Evolutionary conservation across 64 coral and sea anemone genomes (phyloP), one percentile per base, ranked within the genome.

Genomic region (Anthopleura sola): DNA sequence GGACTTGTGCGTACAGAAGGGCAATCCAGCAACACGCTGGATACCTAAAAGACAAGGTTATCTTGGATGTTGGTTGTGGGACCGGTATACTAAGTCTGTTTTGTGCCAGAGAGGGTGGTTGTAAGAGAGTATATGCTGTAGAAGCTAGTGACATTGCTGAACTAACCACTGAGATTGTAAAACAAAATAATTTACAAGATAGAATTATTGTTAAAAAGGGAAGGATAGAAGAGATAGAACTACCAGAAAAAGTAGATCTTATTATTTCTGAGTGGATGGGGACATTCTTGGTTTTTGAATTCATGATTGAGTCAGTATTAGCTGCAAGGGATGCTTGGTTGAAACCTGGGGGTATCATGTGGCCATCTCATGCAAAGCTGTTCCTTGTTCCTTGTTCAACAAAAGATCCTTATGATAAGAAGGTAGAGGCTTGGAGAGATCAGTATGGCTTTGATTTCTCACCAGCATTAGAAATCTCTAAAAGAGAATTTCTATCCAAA

Each of bases 251-350:
- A 90, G 97, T 99, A 21, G 97, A 99, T 49, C 29, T 99, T 32
- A 92, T 99, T 39, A 86, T 99, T 56, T 99, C 97, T 12, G 97
- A 99, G 75, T 99, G 97, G 97, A 99, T 99, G 97, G 97, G 97
- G 18, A 99, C 93, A 6, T 99, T 94, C 71, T 39, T 99, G 53
- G 68, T 99, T 11, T 99, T 99, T 82, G 97, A 99, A 85, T 99
- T 92, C 60, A 99, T 99, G 97, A 86, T 99, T 17, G 93, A 99
- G 37, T 95, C 97, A 20, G 97, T 99, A 8, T 36, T 99, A 15
- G 83, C 80, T 76, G 97, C 97, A 46, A 86, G 97, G 76, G 90
- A 99, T 51, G 78, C 62, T 18, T 99, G 92, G 89, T 78, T 99
- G 6, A 90, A 86, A 9, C 87, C 93, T 2, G 75, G 47, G 10